Conservation (phyloP, 2,888 invertebrate genomes). For the Polymixis flavicincta region DNA sequence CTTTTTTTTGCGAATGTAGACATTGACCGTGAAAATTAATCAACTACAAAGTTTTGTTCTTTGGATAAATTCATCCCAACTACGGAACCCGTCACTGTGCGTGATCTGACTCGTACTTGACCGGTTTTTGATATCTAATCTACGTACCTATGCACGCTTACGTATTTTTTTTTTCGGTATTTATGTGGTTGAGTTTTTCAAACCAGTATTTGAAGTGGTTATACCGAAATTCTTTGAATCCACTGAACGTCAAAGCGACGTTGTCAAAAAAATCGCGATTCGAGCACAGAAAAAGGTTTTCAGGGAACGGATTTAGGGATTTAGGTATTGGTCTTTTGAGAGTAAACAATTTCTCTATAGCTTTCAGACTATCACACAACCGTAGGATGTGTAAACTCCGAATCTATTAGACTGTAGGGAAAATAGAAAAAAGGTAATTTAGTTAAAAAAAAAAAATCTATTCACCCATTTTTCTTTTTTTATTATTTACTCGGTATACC, state of each 20-base stretch:
- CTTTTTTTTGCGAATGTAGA: no score
- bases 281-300: not conserved
- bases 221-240: constrained; percentile 4
- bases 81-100: no score
- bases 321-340: constrained; percentile 11
- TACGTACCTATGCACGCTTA: constrained; percentile 4
- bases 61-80: no score
- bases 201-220: not conserved
- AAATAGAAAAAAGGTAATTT: no score
- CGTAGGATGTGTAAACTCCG: not conserved
- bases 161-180: not conserved
- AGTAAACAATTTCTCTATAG: not conserved
- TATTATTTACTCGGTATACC: no score
- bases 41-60: no score
- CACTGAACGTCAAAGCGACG: constrained; percentile 6
- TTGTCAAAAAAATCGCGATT: constrained; percentile 8
- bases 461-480: no score
- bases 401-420: not conserved
- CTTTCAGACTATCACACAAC: not conserved
- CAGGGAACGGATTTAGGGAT: not conserved
- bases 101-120: not conserved
- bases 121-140: constrained; percentile 21
- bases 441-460: no score
- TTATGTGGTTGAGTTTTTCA: not conserved
- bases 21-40: no score